Base-by-base conservation (phyloP, 2,797 vertebrate genomes). In the Cynodonichthys magdalenae region DNA sequence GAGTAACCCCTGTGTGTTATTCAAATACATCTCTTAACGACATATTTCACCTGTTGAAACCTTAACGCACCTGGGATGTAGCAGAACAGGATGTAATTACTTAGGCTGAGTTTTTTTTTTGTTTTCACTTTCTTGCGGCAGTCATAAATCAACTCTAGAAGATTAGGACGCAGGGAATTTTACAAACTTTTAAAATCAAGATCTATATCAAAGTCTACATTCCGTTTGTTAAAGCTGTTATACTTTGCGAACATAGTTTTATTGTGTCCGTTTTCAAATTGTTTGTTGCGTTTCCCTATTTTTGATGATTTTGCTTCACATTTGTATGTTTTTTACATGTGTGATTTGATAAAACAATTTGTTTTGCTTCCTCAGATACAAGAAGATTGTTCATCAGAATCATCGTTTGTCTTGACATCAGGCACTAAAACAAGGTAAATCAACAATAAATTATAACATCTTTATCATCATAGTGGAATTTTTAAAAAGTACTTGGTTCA, bases 1-100 rank as follows among this genome's bases (percentile, higher is more conserved):
- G 76, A 87, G 62, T 53, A 59, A 65, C 46, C 64, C 20, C 18
- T 31, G 39, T 63, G 76, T 88, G 60, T 58, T 65, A 60, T 74
- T 48, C 61, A 72, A 70, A 65, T 67, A 48, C 24, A 2, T 28
- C 27, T 55, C 45, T 77, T 64, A n/a, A 36, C 63, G 69, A 52
- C 53, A 53, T 57, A 66, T 49, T 14, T 6, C 24, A 31, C 36
- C 15, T 28, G 4, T 15, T 54, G 69, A 67, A 79, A 80, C 80
- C 54, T 15, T 19, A 60, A 71, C 70, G 61, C 62, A 81, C 69
- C 75, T 83, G 74, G 48, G 44, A 27, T 20, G 3, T 50, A 62
- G 60, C 39, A 15, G 15, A 69, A 39, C 49, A 42, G 54, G 59
- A 64, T 54, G 12, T 49, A 61, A 56, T 31, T 15, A 49, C 53